phyloP scores from a whole-genome alignment of 2,797 vertebrate genomes.

The Pseudotriccus pelzelni region DNA sequence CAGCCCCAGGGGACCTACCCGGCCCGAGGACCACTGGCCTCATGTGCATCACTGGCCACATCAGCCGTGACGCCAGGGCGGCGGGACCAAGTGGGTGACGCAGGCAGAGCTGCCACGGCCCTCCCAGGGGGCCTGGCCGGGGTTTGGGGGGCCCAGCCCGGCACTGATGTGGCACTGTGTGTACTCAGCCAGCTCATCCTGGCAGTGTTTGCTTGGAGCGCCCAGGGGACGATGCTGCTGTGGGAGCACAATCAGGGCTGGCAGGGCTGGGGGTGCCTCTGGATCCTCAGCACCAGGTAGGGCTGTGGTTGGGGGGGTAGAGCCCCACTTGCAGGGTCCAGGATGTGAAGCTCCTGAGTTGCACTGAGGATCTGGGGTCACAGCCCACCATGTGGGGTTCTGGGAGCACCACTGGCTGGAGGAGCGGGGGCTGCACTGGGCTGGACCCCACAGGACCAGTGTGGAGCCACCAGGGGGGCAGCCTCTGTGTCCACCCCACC shows the following conservation, averaged over 20 bases:
- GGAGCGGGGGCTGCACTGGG: rapidly evolving
- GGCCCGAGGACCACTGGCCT: background rate
- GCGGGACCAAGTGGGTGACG: rapidly evolving
- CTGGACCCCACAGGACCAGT: rapidly evolving
- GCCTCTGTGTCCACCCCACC: rapidly evolving
- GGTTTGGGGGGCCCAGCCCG: rapidly evolving
- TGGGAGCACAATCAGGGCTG: rapidly evolving
- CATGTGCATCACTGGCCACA: background rate
- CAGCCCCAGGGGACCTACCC: background rate
- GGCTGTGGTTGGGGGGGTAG: background rate
- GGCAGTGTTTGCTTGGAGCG: background rate
- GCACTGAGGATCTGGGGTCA: rapidly evolving
- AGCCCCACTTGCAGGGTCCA: rapidly evolving
- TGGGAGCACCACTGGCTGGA: rapidly evolving
- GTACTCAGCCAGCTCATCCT: background rate
- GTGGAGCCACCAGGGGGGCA: background rate
- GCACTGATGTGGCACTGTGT: background rate
- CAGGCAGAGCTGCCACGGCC: rapidly evolving
- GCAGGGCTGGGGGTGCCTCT: rapidly evolving
- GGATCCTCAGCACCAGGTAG: rapidly evolving
- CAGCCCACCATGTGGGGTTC: rapidly evolving
- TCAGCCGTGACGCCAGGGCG: background rate
- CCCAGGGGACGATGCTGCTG: background rate
- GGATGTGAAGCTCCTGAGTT: rapidly evolving
- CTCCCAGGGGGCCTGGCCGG: background rate